A percentile compares a stretch with the other conserved stretches of the same genome.
Evolutionary conservation across 2,797 vertebrate genomes (phyloP).

Genomic region (Lycodopsis pacificus): DNA sequence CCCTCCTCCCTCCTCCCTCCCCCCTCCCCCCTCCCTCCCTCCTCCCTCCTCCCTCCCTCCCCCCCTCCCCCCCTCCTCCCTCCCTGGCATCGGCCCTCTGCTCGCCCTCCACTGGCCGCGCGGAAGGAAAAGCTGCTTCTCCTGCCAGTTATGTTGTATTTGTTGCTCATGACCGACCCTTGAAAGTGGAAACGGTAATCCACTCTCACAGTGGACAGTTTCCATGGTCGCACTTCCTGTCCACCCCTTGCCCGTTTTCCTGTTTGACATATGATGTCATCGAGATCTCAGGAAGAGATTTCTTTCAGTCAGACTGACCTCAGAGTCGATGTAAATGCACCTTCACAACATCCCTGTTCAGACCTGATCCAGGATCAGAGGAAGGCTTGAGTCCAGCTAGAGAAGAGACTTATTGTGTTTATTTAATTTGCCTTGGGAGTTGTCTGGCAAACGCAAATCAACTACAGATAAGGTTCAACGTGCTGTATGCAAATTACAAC

Average conservation of each 20-base stretch:
- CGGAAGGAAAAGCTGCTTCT: constrained; percentile 54
- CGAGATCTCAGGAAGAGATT: constrained; percentile 73
- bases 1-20: background rate
- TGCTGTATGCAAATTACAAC: background rate
- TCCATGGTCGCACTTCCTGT: constrained; percentile 79
- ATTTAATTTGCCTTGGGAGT: background rate
- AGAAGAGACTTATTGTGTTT: background rate
- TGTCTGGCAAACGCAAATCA: constrained; percentile 4
- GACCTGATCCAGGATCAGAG: background rate
- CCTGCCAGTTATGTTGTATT: constrained; percentile 19
- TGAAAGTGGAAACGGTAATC: constrained; percentile 42
- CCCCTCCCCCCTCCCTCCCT: no score
- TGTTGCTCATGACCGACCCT: constrained; percentile 23
- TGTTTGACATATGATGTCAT: constrained; percentile 84
- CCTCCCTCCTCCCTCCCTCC: background rate
- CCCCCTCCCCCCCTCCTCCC: background rate
- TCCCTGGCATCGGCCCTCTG: constrained; percentile 8
- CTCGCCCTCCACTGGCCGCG: constrained; percentile 46
- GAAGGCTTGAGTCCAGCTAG: background rate
- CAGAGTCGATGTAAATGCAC: constrained; percentile 34
- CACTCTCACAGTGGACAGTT: constrained; percentile 53
- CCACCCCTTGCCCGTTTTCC: constrained; percentile 78
- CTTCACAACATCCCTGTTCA: background rate
- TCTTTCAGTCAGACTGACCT: constrained; percentile 54
- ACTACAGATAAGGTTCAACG: background rate